phyloP scores from a whole-genome alignment of 2,113 vertebrate species.

The Thunnus maccoyii region DNA sequence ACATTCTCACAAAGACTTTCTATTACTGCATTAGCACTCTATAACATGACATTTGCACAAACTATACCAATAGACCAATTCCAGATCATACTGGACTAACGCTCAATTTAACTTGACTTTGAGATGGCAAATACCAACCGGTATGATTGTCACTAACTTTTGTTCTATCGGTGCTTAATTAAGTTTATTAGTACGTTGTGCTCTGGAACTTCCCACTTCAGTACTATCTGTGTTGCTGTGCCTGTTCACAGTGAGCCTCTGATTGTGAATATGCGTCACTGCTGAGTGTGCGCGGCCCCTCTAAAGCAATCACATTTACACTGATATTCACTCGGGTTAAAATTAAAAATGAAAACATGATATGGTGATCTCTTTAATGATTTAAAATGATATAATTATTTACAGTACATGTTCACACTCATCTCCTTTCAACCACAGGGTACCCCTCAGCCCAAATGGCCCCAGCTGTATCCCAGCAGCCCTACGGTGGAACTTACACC shows the following conservation, averaged over 20 bases:
- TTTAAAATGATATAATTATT: neutral
- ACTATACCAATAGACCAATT: neutral
- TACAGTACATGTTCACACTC: neutral
- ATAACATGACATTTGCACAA: neutral
- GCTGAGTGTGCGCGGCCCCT: neutral
- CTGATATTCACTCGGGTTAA: neutral
- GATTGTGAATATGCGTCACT: neutral
- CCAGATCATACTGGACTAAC: neutral
- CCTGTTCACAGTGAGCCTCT: neutral
- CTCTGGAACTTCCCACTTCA: neutral
- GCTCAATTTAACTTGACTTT: neutral
- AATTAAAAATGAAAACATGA: neutral
- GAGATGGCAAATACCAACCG: neutral
- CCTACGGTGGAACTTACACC: slow-evolving; percentile 88
- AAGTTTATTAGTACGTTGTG: neutral
- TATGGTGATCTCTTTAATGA: neutral
- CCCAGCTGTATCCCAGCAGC: slow-evolving; percentile 83
- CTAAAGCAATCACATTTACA: neutral
- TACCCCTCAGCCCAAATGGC: slow-evolving; percentile 77
- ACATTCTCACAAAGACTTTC: neutral
- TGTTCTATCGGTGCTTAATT: neutral
- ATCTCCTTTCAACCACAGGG: slow-evolving; percentile 61
- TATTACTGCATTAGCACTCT: neutral
- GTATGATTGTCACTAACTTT: neutral
- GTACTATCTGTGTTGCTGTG: neutral